Evolutionary conservation across 2,888 invertebrate genomes (phyloP).

Genomic region (Acanthacorydalis orientalis): DNA sequence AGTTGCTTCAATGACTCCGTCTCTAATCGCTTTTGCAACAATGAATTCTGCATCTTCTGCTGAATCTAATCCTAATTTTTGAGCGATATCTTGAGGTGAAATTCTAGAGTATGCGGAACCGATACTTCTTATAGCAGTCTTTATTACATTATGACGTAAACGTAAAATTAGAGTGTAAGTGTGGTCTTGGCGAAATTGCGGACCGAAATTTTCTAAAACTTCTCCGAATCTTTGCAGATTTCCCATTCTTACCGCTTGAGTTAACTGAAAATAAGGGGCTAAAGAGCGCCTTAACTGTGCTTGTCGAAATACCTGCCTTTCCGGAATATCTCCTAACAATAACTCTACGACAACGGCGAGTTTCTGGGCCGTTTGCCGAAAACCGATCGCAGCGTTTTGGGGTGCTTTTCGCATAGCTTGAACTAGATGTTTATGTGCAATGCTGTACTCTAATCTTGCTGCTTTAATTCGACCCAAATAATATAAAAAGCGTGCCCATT

Average conservation of each 20-base stretch:
- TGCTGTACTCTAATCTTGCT: constrained; percentile 93
- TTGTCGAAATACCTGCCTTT: constrained; percentile 86
- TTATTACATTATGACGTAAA: constrained; percentile 95
- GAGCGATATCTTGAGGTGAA: constrained; percentile 86
- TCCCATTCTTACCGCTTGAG: constrained; percentile 91
- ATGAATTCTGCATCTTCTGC: constrained; percentile 98
- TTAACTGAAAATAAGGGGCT: constrained; percentile 91
- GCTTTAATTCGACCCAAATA: constrained; percentile 96
- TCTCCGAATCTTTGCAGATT: constrained; percentile 88
- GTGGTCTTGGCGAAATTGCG: constrained; percentile 83
- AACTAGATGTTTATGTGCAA: constrained; percentile 90
- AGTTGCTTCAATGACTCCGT: constrained; percentile 96
- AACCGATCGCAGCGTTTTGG: constrained; percentile 95
- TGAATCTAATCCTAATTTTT: constrained; percentile 83
- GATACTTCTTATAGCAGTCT: constrained; percentile 92
- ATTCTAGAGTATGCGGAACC: constrained; percentile 93
- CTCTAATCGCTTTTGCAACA: constrained; percentile 93
- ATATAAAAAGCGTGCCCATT: constrained; percentile 94
- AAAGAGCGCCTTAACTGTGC: constrained; percentile 76
- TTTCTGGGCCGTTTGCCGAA: constrained; percentile 94
- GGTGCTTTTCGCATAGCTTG: constrained; percentile 94
- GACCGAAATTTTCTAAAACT: constrained; percentile 77
- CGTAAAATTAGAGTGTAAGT: constrained; percentile 93
- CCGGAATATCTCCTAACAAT: constrained; percentile 93
- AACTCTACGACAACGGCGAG: constrained; percentile 88